These are phyloP conservation scores for Haliclona indistincta DNA, from an alignment of 37 sponge, comb jelly and placozoan genomes.

Conservation along the genomic window DNA sequence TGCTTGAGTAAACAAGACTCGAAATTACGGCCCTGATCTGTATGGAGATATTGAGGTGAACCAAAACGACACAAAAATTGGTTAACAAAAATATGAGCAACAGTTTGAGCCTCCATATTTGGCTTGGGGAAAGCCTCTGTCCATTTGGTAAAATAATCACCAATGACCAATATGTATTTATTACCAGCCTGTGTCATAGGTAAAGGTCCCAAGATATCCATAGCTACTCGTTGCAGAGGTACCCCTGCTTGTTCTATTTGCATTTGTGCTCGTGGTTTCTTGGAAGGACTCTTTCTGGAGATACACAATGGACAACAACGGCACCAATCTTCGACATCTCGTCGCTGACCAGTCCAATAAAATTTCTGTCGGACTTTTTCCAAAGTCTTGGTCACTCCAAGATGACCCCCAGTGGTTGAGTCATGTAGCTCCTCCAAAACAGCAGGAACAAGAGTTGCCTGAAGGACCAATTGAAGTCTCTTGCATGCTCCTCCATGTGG, in stretches of 20 bases:
- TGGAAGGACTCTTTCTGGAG: background rate
- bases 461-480: conserved; percentile 12
- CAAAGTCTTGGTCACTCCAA: conserved; percentile 16
- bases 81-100: background rate
- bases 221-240: conserved; percentile 15
- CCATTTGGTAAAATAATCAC: conserved; percentile 7
- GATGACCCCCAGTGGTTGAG: conserved; percentile 2
- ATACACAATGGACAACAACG: conserved; percentile 1
- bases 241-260: background rate
- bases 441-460: background rate
- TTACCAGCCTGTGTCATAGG: conserved; percentile 11
- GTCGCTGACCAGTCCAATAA: conserved; percentile 9
- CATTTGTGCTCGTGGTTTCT: background rate
- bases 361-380: conserved; percentile 1
- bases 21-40: conserved; percentile 2
- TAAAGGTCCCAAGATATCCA: conserved; percentile 29
- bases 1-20: background rate
- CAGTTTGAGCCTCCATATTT: background rate
- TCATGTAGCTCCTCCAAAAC: conserved; percentile 18
- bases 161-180: conserved; percentile 7
- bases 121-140: background rate
- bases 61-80: conserved; percentile 2
- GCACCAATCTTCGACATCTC: conserved; percentile 9
- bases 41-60: background rate
- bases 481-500: no score